phyloP scores from a whole-genome alignment of 92 coral and sea anemone genomes.

The Porites lobata region DNA sequence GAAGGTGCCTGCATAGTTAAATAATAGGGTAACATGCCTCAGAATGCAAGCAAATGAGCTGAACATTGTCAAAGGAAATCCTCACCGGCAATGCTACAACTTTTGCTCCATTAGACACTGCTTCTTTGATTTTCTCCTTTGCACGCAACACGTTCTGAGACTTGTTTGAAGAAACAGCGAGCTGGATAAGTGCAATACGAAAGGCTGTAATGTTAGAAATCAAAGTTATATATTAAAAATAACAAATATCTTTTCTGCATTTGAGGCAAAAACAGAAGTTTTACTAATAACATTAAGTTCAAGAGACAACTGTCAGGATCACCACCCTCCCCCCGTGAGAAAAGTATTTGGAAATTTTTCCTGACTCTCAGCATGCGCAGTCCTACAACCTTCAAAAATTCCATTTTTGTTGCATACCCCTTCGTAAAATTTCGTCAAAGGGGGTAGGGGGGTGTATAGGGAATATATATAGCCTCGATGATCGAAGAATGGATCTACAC shows the following conservation, averaged over 20 bases:
- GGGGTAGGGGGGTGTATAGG: background rate
- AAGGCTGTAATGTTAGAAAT: conserved; percentile 52
- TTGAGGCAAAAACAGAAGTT: no score
- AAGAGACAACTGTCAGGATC: no score
- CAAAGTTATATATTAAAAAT: background rate
- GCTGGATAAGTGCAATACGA: conserved; percentile 90
- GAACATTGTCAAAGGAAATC: background rate
- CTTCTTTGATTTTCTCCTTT: conserved; percentile 84
- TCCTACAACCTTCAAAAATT: background rate
- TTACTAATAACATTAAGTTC: no score
- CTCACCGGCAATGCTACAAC: conserved; percentile 90
- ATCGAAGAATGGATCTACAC: no score
- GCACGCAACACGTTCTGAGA: conserved; percentile 86
- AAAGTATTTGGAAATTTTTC: no score
- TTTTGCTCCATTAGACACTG: conserved; percentile 89
- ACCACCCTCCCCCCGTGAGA: no score
- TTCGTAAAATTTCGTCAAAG: no score
- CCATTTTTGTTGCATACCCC: background rate
- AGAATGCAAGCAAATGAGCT: background rate
- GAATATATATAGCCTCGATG: no score
- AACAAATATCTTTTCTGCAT: no score
- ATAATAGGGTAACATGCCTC: background rate
- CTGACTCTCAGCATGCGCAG: no score
- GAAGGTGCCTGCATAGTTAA: background rate
- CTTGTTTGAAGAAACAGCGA: conserved; percentile 93